Base-by-base conservation (phyloP, 2,113 vertebrate genomes). In the Seriola quinqueradiata region DNA sequence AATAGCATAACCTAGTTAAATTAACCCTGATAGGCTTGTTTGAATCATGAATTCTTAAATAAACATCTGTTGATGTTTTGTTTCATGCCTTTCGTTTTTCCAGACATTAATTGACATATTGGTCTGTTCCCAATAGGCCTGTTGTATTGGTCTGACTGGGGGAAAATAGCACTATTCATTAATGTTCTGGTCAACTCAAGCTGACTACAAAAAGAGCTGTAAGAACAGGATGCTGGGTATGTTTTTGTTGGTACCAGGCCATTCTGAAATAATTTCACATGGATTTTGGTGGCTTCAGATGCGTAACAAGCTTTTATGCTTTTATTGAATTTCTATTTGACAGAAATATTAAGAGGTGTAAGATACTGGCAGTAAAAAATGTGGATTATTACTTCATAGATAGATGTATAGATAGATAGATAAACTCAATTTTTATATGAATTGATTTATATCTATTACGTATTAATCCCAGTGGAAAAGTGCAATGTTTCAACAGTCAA, bases 61-160 rank as follows among this genome's bases (percentile, higher is more conserved):
- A 21, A 75, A 38, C 65, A 44, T 73, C 64, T 88, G 75, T 50
- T 77, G 44, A 76, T 79, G 42, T 46, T 77, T 59, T 28, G 16
- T n/a, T 11, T 40, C 52, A 52, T 28, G 3, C 75, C 66, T 63
- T 8, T 36, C 1, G 0, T 82, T 46, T 63, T 6, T 28, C 1
- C 54, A 70, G 58, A 71, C 71, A 54, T 23, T 50, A 70, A 76
- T 16, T 67, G 84, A 75, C 57, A 36, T 16, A 16, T 74, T 61
- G n/a, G 42, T 79, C 52, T 66, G 42, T 23, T 71, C 65, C 50
- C 78, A 48, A 10, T 48, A 4, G 28, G 68, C 63, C 23, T 34
- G 6, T 50, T 73, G 16, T 54, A 28, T 38, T 64, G 42, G 55
- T 54, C 34, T 52, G 17, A 42, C 14, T 81, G 5, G 71, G 19